Base-by-base conservation (phyloP, 1,140 invertebrate species). In the Megalonaias nervosa region DNA sequence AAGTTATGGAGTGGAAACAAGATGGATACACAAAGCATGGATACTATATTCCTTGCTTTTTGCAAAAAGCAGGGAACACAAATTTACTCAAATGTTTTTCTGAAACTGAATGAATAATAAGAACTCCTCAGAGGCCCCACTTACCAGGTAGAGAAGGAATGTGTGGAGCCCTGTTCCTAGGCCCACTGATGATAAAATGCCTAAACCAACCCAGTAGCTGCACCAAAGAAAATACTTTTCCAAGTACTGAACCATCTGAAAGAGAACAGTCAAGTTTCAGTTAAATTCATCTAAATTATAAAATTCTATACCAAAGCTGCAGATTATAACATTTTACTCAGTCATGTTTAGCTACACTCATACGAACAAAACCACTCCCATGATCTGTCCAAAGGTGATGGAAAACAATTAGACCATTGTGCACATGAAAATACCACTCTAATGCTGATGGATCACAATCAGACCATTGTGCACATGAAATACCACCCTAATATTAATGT, bases 141-240 rank as follows among this genome's bases (percentile, higher is more conserved):
- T 96, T 26, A 98, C 98, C 82, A 99, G 92, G 91, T 99, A 99
- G 59, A 99, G 92, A 17, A 99, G 92, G 92, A 99, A 99, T 70
- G 98, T 99, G 90, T 99, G 99, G 38, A 99, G 93, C 12, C 98
- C 99, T 0, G 98, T 99, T 17, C 99, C 99, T 56, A 99, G 92
- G 2, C 99, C 98, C 66, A 99, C 97, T 15, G 97, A 99, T 31
- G 98, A 99, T 69, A 99, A 93, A 23, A 99, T 95, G 57, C 98
- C 98, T 67, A 99, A 93, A 16, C 97, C 95, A 78, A 98, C 92
- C 98, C 98, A 99, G 92, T 98, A 99, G 14, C 94, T 86, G 92
- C 94, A 96, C 95, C 96, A 98, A 57, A 93, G 78, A 31, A 93
- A 78, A 77, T 90, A 88, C 84, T 92, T 93, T 78, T 91, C 89